Evolutionary conservation across 2,888 invertebrate species (phyloP), one percentile per base, ranked within the genome.

Genomic region (Plagiodera versicolora): DNA sequence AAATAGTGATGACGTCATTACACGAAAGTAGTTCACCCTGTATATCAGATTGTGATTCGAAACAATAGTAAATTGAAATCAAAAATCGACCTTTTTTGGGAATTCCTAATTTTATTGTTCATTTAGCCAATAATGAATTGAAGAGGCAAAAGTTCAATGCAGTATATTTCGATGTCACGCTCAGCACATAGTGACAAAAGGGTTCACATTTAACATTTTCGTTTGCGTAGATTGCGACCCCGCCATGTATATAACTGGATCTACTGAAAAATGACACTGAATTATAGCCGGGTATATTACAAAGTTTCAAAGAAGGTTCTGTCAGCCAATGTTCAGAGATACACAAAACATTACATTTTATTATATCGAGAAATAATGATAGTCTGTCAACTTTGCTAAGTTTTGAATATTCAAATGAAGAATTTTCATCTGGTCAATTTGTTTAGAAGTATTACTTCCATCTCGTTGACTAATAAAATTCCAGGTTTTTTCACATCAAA

Each of bases 191-290:
- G 18, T 17, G 47, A 47, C 16, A 47, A 17, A 44, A 54, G 30
- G 30, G 30, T 17, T 10, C 46, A 16, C 14, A 46, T 47, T 48
- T 56, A 11, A 30, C 28, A 30, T 56, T 20, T 19, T 50, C 16
- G 28, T 50, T 11, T 24, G 28, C 50, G 24, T 50, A 50, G 20
- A 50, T 50, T 14, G 50, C 50, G 14, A 50, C 50, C 50, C 50
- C 50, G 11, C 44, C 44, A 30, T 50, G 50, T 28, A 50, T 24
- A 50, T 50, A 50, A 30, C 50, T 50, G 50, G 28, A 30, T 4
- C 47, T 17, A 47, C 47, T 18, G 11, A 17, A 47, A 17, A 47
- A 47, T 47, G 16, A 17, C 5, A 47, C 5, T 17, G 18, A 19
- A 47, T 47, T 47, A 47, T 47, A 47, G 18, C 18, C 18, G 18